Evolutionary conservation across 2,113 vertebrate species (phyloP), one percentile per base, ranked within the genome.

Genomic region (Ochotona princeps): DNA sequence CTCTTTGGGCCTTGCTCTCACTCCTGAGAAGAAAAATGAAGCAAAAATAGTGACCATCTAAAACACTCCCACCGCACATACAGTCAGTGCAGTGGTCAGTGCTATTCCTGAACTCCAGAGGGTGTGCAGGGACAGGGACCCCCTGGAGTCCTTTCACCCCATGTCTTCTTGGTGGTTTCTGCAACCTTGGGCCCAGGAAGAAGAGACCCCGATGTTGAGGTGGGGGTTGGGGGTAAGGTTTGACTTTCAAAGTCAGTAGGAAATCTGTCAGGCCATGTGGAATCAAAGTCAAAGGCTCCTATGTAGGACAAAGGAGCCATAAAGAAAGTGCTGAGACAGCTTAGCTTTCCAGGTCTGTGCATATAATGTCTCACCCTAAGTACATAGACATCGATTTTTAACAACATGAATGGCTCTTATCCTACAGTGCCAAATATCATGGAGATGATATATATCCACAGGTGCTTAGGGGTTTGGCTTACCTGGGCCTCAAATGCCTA

Each of bases 231-330:
- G 18, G 54, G 23, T 6, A 44, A 20, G 17, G 10, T 4, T 63
- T 91, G 61, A 35, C 35, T 95, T 79, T 93, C 30, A 65, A 79
- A 30, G 60, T 72, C 63, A 69, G 38, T 26, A 30, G 83, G 28
- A 84, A 63, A 94, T 82, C 51, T 78, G 63, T 63, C 35, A 72
- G 23, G 38, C 18, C 57, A 70, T 8, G 1, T 10, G 25, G 17
- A 61, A 82, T 73, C 57, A 74, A 83, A 65, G 76, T 44, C 5
- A 23, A 67, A 87, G 28, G 1, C 4, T 89, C 83, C 82, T 78
- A 65, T 21, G 61, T 23, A 78, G 65, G 63, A 70, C 32, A 57
- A 38, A 87, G 14, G n/a, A 66, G 8, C 61, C 57, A 20, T 14
- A 35, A 85, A 63, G 67, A 49, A 57, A 81, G 51, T 17, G 38